Evolutionary conservation across 2,797 vertebrate species (phyloP).

Genomic region (Pipistrellus pipistrellus): DNA sequence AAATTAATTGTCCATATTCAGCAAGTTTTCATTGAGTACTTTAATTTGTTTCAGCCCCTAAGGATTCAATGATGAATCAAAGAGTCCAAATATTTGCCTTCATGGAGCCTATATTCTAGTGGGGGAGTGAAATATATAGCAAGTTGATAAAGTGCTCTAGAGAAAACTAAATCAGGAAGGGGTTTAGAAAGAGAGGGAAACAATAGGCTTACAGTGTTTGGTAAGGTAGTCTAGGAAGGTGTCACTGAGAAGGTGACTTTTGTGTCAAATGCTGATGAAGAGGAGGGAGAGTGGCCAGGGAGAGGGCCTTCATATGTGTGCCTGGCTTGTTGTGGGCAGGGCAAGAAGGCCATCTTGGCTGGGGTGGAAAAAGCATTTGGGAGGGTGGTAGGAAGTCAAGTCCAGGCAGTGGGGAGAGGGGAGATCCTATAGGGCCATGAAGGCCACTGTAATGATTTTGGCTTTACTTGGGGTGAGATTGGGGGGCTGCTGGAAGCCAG

Average conservation of each 20-base stretch:
- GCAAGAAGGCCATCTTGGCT: background rate
- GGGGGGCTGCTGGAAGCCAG: no score
- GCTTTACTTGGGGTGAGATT: background rate
- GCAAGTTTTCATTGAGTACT: background rate
- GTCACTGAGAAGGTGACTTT: constrained; percentile 10
- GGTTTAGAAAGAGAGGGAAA: background rate
- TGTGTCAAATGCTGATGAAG: background rate
- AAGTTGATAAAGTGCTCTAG: background rate
- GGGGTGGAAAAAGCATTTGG: background rate
- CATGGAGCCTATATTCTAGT: background rate
- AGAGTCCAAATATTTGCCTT: background rate
- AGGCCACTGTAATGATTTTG: background rate
- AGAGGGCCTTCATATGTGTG: background rate
- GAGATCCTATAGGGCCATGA: background rate
- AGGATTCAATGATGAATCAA: constrained; percentile 8
- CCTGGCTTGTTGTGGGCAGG: background rate
- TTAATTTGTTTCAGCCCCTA: background rate
- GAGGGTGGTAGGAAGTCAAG: background rate
- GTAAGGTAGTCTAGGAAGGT: constrained; percentile 7
- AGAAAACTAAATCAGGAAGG: background rate
- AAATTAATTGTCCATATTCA: background rate
- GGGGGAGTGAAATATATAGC: background rate
- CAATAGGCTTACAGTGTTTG: background rate
- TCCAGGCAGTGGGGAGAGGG: background rate
- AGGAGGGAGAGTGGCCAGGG: background rate